Evolutionary conservation across 2,113 vertebrate genomes (phyloP), one percentile per base, ranked within the genome.

Genomic region (Ictalurus furcatus): DNA sequence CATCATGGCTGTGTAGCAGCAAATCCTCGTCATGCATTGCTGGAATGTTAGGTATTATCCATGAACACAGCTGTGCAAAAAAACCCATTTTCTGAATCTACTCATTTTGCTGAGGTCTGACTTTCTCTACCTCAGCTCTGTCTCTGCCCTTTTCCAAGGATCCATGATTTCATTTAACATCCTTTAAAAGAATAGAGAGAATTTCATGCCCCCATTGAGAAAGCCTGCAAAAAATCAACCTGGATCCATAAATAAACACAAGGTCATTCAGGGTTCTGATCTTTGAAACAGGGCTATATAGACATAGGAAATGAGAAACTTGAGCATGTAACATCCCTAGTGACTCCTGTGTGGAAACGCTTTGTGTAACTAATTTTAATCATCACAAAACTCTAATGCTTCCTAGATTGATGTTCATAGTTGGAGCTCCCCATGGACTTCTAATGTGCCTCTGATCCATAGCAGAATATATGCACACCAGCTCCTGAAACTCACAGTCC

Each of bases 401-500:
- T 78, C 11, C n/a, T 17, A 54, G 16, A 52, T 88, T 63, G 56
- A 59, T 65, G 28, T 76, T 85, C 69, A 65, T 84, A 88, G 67
- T 54, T 14, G 19, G 19, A 44, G 67, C 54, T 84, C 34, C 67
- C 52, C 56, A 34, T 56, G 16, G 69, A 84, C 67, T 87, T 11
- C 21, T 82, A 81, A 28, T 58, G 56, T 44, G 11, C 56, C 44
- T 44, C 65, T 69, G 34, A 61, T 37, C 74, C 52, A 69, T 63
- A 25, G 71, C 48, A 58, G 71, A 87, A 37, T 84, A 85, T 37
- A 85, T 63, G 82, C 14, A 78, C 30, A 63, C 52, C 28, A 78
- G 86, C 85, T 92, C 86, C 67, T 92, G 93, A 95, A 93, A 93
- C 91, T 92, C 91, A 90, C 87, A 91, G 90, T 79, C 87, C 87